Percentiles rank a stretch among this genome's conserved stretches.
These are phyloP conservation scores for Eubasilissa regina DNA, from an alignment of 1,140 invertebrate species.

Conservation along the genomic window DNA sequence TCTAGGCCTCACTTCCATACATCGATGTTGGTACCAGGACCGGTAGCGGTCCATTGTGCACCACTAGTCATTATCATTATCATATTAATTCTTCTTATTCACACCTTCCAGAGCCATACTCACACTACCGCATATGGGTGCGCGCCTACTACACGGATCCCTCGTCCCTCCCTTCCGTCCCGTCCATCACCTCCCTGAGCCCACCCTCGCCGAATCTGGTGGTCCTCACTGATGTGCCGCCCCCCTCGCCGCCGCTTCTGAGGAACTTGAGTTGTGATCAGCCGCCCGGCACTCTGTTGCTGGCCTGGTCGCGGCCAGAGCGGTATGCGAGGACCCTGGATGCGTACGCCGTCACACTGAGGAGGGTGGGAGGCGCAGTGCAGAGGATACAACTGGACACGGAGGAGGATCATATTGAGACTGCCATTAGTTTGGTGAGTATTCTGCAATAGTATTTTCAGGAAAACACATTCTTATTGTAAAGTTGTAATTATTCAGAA, in stretches of 20 bases:
- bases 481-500: neutral
- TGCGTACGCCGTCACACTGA: slow-evolving; percentile 82
- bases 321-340: slow-evolving; percentile 84
- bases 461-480: neutral
- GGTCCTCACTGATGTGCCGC: slow-evolving; percentile 85
- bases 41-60: too few species aligned
- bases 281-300: slow-evolving; percentile 78
- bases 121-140: slow-evolving; percentile 89
- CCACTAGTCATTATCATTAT: too few species aligned
- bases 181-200: slow-evolving; percentile 63
- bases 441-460: neutral
- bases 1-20: too few species aligned
- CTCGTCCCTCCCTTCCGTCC: slow-evolving; percentile 62
- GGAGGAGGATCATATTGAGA: slow-evolving; percentile 67
- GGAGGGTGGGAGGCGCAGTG: slow-evolving; percentile 63
- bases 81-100: neutral
- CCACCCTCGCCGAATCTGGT: slow-evolving; percentile 79
- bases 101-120: slow-evolving; percentile 80
- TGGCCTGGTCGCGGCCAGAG: slow-evolving; percentile 86
- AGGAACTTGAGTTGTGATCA: slow-evolving; percentile 86
- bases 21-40: too few species aligned
- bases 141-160: slow-evolving; percentile 76
- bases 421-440: slow-evolving; percentile 67
- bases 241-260: slow-evolving; percentile 85
- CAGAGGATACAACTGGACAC: slow-evolving; percentile 57